Conservation (phyloP, 2,888 invertebrate genomes). For the Seira ritae region DNA sequence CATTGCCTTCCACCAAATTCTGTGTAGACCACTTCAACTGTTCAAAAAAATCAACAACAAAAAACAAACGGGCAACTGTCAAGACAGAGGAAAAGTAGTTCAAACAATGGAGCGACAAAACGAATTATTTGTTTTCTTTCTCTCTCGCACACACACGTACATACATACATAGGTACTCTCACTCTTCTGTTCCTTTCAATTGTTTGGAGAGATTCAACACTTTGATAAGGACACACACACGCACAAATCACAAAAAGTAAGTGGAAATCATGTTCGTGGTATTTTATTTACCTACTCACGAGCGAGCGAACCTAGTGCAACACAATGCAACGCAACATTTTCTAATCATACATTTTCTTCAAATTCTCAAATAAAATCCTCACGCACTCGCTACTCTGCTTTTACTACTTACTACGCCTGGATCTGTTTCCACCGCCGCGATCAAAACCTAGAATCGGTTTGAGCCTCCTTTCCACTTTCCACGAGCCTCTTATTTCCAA, state of each 20-base stretch:
- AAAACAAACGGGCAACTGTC: constrained; percentile 8
- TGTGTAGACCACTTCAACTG: too few species aligned
- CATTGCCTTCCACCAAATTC: neutral
- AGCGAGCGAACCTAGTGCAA: too few species aligned
- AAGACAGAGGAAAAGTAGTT: constrained; percentile 1
- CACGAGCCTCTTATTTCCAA: constrained; percentile 38
- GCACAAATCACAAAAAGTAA: neutral
- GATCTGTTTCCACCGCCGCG: constrained; percentile 23
- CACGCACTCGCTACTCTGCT: too few species aligned
- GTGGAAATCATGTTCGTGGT: neutral
- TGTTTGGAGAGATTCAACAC: neutral
- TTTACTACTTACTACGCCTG: too few species aligned
- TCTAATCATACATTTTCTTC: too few species aligned
- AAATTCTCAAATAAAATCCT: too few species aligned
- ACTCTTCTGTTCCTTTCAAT: constrained; percentile 8
- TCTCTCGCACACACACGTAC: neutral
- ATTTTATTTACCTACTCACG: too few species aligned
- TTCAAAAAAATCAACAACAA: neutral
- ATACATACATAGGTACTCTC: neutral
- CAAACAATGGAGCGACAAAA: neutral
- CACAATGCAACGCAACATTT: too few species aligned
- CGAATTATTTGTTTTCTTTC: neutral
- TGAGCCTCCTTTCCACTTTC: constrained; percentile 36
- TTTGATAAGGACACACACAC: constrained; percentile 7
- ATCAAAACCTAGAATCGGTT: constrained; percentile 48